Base-by-base conservation (phyloP, 2,888 invertebrate species). In the Megalurothrips usitatus region DNA sequence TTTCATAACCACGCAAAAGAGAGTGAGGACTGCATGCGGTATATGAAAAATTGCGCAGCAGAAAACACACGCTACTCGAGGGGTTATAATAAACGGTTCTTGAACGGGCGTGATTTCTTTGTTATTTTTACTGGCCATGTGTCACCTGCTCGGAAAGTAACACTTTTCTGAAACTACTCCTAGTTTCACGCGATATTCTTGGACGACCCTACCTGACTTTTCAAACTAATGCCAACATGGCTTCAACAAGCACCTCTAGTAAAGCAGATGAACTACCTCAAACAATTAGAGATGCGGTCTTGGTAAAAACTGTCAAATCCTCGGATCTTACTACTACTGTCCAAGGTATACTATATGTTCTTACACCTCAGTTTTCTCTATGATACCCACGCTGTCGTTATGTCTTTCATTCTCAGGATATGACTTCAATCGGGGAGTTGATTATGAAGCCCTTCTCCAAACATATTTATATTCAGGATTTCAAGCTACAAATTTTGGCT, bases 401-500 rank as follows among this genome's bases (percentile, higher is more conserved):
- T 75, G 9, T 63, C 68, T 47, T 47, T 81, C 63, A 81, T 83
- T 83, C 79, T 11, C 81, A 89, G 99, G 98, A 8, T 99, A 98
- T 87, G 96, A 99, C 86, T 99, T 97, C 92, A 96, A 96, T 87
- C 89, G 92, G 84, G 95, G 98, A 79, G 88, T 97, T 11, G 91
- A 99, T 87, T 97, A 97, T 87, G 92, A 94, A 83, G 92, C 92
- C 85, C 88, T 99, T 81, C 89, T 99, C 78, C 89, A 93, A 83
- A 93, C 94, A 48, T 99, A 94, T 87, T 87, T 90, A 49, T 89
- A 90, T 81, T 94, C 94, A 28, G 99, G 99, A n/a, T 99, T 99
- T 88, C 99, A 99, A 90, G 98, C 99, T 0, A 97, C 98, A 0
- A 97, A 94, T 89, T 94, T 99, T 86, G 98, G 96, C 0, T 88